Percentiles rank a stretch among this genome's conserved stretches.
Evolutionary conservation across 2,113 vertebrate species (phyloP).

Genomic region (Oxygymnocypris stewartii): DNA sequence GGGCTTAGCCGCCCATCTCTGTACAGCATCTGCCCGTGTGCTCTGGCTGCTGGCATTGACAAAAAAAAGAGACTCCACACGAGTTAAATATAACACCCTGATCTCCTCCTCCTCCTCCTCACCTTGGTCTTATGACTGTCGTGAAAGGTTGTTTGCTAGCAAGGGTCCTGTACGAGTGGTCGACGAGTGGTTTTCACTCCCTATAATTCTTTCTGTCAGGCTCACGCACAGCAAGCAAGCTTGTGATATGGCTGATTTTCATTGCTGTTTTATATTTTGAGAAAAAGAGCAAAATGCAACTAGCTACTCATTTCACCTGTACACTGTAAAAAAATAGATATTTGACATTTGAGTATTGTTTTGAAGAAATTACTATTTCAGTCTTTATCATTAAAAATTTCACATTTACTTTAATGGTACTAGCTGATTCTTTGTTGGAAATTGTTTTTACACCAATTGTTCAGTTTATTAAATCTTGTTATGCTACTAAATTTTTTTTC

Average conservation of each 20-base stretch:
- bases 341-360: no score
- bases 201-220: slow-evolving; percentile 28
- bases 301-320: not conserved
- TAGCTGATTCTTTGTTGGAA: not conserved
- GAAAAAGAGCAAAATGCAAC: not conserved
- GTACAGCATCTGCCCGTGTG: slow-evolving; percentile 49
- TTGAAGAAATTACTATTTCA: not conserved
- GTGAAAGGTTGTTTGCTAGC: slow-evolving; percentile 33
- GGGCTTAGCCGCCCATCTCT: slow-evolving; percentile 66
- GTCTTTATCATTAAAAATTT: not conserved
- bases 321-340: not conserved
- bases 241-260: slow-evolving; percentile 19
- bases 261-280: slow-evolving; percentile 4
- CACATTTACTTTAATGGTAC: not conserved
- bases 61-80: slow-evolving; percentile 30
- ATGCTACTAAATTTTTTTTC: not conserved
- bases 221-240: not conserved
- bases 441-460: not conserved
- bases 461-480: not conserved
- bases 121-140: slow-evolving; percentile 44
- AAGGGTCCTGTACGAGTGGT: slow-evolving; percentile 20
- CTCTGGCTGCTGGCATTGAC: slow-evolving; percentile 50
- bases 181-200: slow-evolving; percentile 12
- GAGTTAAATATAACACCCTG: slow-evolving; percentile 53
- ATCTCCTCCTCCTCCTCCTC: slow-evolving; percentile 43